These are phyloP conservation scores for Dasyurus viverrinus DNA, from an alignment of 2,113 vertebrate genomes.

Conservation along the genomic window DNA sequence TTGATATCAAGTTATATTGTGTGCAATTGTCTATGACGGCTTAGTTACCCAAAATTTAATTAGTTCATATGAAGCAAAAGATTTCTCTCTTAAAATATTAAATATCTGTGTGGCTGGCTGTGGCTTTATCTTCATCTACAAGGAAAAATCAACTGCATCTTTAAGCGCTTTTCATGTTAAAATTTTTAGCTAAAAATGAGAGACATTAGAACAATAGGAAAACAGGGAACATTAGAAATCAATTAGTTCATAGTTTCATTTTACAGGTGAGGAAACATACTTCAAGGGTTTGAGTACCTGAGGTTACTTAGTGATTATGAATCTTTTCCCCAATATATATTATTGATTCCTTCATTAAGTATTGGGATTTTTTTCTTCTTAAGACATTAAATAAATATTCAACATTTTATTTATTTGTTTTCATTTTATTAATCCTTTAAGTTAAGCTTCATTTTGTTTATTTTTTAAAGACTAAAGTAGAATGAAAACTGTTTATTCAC, in stretches of 20 bases:
- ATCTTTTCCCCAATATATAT: not conserved
- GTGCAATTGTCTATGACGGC: not conserved
- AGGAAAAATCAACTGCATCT: not conserved
- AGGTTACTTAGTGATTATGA: not conserved
- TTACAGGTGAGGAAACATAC: not conserved
- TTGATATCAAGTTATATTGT: not conserved
- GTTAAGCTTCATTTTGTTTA: not conserved
- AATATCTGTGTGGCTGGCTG: not conserved
- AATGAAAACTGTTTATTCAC: not conserved
- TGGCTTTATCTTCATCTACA: slow-evolving; percentile 33
- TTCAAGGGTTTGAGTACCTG: not conserved
- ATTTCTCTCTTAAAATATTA: slow-evolving; percentile 8
- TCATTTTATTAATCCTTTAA: slow-evolving; percentile 10
- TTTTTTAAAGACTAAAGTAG: not conserved
- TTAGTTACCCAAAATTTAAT: slow-evolving; percentile 29
- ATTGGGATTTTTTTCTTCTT: not conserved
- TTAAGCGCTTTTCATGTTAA: not conserved
- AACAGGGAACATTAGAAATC: not conserved
- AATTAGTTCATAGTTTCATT: not conserved
- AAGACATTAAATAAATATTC: not conserved
- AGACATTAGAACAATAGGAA: not conserved
- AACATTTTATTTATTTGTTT: not conserved
- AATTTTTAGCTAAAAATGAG: not conserved
- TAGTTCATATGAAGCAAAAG: slow-evolving; percentile 29
- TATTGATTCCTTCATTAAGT: not conserved